phyloP scores from a whole-genome alignment of 2,797 vertebrate species.

The Cossypha polioptera region DNA sequence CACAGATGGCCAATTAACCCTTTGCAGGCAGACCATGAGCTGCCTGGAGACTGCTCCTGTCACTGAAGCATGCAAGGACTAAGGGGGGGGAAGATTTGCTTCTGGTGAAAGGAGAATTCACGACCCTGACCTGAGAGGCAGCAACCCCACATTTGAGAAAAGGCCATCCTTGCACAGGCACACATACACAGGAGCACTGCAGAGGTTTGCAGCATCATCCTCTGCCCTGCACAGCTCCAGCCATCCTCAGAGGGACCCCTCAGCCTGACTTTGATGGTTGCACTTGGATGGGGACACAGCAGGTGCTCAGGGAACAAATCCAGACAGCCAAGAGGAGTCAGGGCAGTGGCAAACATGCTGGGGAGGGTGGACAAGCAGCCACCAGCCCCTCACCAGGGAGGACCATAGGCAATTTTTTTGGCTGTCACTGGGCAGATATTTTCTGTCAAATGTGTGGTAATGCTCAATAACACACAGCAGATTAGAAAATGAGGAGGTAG shows the following conservation, averaged over 20 bases:
- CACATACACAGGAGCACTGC: accelerated
- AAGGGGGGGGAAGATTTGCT: not conserved
- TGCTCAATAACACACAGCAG: not conserved
- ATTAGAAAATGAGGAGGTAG: not conserved
- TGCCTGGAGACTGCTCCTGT: not conserved
- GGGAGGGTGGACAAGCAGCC: not conserved
- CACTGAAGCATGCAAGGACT: not conserved
- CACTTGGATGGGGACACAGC: accelerated
- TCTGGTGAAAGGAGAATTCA: not conserved
- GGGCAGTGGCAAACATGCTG: not conserved
- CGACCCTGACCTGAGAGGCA: accelerated
- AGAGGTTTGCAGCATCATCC: not conserved
- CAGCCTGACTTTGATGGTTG: not conserved
- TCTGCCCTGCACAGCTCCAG: not conserved
- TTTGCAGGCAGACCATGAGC: not conserved
- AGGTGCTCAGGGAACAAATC: not conserved
- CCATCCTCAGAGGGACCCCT: not conserved
- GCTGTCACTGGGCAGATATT: not conserved
- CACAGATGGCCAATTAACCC: not conserved
- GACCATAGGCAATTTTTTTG: not conserved
- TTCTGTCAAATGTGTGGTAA: not conserved
- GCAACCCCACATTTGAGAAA: not conserved
- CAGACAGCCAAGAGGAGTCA: not conserved
- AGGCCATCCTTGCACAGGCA: not conserved
- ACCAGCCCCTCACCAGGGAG: accelerated